Evolutionary conservation across 2,888 invertebrate species (phyloP).

Genomic region (Himalopsyche japonica): DNA sequence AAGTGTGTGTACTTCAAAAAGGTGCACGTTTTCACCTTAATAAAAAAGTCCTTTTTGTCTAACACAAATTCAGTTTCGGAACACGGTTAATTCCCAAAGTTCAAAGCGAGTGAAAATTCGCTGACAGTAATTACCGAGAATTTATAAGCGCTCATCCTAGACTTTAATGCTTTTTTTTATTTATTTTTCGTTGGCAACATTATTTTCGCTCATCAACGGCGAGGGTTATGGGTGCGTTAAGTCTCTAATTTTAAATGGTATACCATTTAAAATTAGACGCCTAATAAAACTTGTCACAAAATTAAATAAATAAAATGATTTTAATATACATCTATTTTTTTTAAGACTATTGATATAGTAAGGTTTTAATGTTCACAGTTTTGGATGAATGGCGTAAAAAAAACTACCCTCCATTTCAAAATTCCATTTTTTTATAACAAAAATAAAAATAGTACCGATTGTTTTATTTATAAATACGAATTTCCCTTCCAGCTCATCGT

Average conservation of each 20-base stretch:
- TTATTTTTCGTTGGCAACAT: conserved; percentile 4
- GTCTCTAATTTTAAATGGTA: conserved; percentile 20
- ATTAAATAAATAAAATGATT: neutral
- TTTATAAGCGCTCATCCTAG: conserved; percentile 29
- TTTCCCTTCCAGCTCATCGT: neutral
- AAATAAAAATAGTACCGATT: too few relatives aligned
- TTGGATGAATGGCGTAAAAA: too few relatives aligned
- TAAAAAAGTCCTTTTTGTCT: neutral
- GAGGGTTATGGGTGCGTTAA: conserved; percentile 10
- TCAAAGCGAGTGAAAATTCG: conserved; percentile 34
- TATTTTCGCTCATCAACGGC: conserved; percentile 7
- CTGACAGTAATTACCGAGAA: conserved; percentile 35
- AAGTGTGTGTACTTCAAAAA: neutral
- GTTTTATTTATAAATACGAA: too few relatives aligned
- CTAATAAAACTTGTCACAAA: neutral
- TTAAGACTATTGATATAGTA: too few relatives aligned
- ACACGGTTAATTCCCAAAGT: conserved; percentile 24
- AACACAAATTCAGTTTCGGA: conserved; percentile 5
- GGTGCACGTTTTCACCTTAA: neutral
- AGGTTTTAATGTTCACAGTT: too few relatives aligned
- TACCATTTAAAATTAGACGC: too few relatives aligned
- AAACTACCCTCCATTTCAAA: too few relatives aligned
- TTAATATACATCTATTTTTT: neutral
- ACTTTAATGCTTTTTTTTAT: conserved; percentile 22
- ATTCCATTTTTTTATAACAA: too few relatives aligned